A percentile compares a stretch with the other conserved stretches of the same genome.
Conservation (phyloP, 2,888 invertebrate genomes). For the Morpho helenor region DNA sequence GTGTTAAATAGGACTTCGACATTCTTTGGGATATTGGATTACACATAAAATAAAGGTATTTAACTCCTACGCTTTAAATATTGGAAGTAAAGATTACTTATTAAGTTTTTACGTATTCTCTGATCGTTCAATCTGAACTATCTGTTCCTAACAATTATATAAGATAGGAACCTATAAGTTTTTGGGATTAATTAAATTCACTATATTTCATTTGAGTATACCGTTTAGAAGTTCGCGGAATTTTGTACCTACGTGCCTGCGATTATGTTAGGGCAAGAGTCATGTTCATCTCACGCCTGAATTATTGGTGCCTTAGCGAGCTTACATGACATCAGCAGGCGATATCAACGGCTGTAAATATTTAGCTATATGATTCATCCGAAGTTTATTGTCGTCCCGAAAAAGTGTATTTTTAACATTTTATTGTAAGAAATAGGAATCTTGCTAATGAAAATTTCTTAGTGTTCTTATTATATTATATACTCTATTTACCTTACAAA, state of each 20-base stretch:
- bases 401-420: constrained; percentile 26
- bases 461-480: not conserved
- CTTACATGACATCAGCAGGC: constrained; percentile 71
- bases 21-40: constrained; percentile 77
- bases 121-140: constrained; percentile 1
- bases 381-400: constrained; percentile 23
- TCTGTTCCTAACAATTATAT: constrained; percentile 54
- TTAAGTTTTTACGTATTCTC: constrained; percentile 10
- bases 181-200: constrained; percentile 26
- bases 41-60: constrained; percentile 76
- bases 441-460: constrained; percentile 3
- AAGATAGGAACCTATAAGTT: constrained; percentile 42
- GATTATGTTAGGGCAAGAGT: constrained; percentile 29
- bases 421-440: constrained; percentile 17
- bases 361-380: constrained; percentile 61
- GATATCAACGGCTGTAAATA: constrained; percentile 56
- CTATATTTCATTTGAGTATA: constrained; percentile 31
- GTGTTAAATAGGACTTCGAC: constrained; percentile 70
- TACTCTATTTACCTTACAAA: no score
- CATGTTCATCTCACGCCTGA: constrained; percentile 33
- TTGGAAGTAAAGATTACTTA: constrained; percentile 5
- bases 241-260: constrained; percentile 35
- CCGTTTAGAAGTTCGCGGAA: constrained; percentile 44
- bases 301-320: constrained; percentile 36
- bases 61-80: constrained; percentile 53